A percentile compares a stretch with the other conserved stretches of the same genome.
phyloP scores from a whole-genome alignment of 23 tunicate species.

The Corella eumyota region DNA sequence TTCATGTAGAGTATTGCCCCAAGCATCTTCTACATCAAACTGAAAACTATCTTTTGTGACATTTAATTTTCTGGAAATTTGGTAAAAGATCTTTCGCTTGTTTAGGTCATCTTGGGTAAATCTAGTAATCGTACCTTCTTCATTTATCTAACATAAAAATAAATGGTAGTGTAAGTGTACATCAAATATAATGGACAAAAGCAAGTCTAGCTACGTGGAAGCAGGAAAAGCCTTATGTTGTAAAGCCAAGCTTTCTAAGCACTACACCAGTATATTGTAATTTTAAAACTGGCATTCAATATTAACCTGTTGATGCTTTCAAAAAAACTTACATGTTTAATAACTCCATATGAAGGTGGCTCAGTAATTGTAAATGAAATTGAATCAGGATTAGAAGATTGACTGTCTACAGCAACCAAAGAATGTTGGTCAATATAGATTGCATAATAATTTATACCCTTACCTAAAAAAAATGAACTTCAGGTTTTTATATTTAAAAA shows the following conservation, averaged over 20 bases:
- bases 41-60: conserved; percentile 75
- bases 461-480: background rate
- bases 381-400: conserved; percentile 13
- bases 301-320: no score
- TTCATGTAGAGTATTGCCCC: conserved; percentile 49
- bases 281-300: no score
- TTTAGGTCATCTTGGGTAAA: conserved; percentile 60
- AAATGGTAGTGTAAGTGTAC: no score
- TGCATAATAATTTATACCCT: conserved; percentile 8
- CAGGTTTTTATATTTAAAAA: no score
- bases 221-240: no score
- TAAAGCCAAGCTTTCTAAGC: no score
- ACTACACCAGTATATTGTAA: no score
- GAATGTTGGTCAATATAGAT: conserved; percentile 29
- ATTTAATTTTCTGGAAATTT: conserved; percentile 24
- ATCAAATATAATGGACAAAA: no score
- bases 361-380: conserved; percentile 37
- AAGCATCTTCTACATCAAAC: conserved; percentile 73
- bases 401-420: conserved; percentile 20
- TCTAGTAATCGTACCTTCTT: background rate
- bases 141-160: background rate
- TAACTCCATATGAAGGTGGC: conserved; percentile 42
- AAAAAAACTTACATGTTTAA: conserved; percentile 17
- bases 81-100: conserved; percentile 39
- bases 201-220: no score